Evolutionary conservation across 2,113 vertebrate species (phyloP).

Genomic region (Indicator indicator): DNA sequence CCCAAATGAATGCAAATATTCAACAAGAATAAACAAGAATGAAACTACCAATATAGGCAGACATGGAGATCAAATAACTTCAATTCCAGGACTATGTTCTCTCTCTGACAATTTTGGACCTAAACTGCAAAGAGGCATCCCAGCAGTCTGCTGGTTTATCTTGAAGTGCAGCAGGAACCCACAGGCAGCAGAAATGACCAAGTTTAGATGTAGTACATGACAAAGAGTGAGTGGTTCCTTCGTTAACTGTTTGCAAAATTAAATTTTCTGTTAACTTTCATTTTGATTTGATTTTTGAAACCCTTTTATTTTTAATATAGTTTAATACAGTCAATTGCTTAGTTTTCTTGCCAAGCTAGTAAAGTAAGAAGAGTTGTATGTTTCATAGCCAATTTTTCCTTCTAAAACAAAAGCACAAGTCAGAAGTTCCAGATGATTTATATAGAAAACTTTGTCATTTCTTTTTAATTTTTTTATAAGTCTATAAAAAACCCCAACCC

Average conservation of each 20-base stretch:
- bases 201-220: neutral
- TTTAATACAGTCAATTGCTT: neutral
- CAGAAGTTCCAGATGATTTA: neutral
- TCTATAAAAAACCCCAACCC: neutral
- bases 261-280: neutral
- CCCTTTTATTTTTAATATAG: neutral
- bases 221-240: neutral
- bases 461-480: neutral
- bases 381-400: neutral
- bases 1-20: neutral
- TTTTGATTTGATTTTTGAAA: neutral
- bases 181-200: neutral
- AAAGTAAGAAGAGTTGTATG: neutral
- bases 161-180: conserved; percentile 4
- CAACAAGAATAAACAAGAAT: neutral
- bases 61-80: neutral
- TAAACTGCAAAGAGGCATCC: neutral
- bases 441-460: neutral
- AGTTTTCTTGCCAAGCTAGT: neutral
- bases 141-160: neutral
- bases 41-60: neutral
- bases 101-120: neutral
- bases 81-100: neutral
- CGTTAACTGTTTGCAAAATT: neutral
- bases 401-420: neutral